phyloP scores from a whole-genome alignment of 2,113 vertebrate species.

The Pontoporia blainvillei region DNA sequence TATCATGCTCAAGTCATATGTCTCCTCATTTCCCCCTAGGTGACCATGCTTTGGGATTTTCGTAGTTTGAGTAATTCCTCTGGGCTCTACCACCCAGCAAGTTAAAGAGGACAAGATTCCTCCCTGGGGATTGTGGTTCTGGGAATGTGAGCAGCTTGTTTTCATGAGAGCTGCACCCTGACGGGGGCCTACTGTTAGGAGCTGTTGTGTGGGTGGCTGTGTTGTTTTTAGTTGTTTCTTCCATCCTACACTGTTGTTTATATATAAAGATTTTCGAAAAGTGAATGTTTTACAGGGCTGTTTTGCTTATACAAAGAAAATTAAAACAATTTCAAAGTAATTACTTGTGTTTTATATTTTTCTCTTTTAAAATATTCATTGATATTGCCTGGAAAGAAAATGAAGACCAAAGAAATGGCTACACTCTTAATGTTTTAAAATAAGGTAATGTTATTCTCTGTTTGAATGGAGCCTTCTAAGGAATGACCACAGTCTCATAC shows the following conservation, averaged over 20 bases:
- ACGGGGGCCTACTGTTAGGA: neutral
- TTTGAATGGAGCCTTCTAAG: conserved; percentile 69
- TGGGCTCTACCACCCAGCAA: conserved; percentile 49
- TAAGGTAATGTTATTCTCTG: conserved; percentile 60
- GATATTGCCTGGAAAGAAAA: conserved; percentile 45
- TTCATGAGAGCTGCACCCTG: conserved; percentile 32
- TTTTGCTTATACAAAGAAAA: conserved; percentile 52
- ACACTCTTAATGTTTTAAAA: conserved; percentile 60
- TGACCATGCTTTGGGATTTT: conserved; percentile 66
- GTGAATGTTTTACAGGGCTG: conserved; percentile 11
- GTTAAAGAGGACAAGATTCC: conserved; percentile 54
- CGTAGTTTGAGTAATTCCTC: conserved; percentile 60
- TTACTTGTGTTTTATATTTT: conserved; percentile 29
- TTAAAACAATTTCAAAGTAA: conserved; percentile 56
- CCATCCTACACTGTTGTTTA: neutral
- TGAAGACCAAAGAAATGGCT: conserved; percentile 19
- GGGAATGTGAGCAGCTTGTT: conserved; percentile 59
- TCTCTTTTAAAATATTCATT: conserved; percentile 57
- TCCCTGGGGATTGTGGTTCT: conserved; percentile 21
- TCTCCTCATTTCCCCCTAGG: conserved; percentile 59
- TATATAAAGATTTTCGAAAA: conserved; percentile 43
- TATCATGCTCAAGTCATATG: conserved; percentile 40
- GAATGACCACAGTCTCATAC: conserved; percentile 65
- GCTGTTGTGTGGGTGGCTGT: neutral
- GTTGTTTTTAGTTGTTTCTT: conserved; percentile 29